phyloP scores from a whole-genome alignment of 2,797 vertebrate genomes.

The Aplochiton taeniatus region DNA sequence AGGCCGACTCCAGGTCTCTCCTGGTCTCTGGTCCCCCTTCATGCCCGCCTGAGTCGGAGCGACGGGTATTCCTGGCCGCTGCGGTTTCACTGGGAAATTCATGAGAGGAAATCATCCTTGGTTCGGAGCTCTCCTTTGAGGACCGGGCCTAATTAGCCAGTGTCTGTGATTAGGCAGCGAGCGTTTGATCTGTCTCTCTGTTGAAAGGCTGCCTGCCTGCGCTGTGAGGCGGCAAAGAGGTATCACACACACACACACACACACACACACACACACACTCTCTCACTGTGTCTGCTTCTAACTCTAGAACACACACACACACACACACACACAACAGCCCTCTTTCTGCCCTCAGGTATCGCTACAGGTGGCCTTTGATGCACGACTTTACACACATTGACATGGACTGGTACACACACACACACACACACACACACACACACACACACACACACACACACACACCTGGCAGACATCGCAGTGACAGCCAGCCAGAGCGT shows the following conservation, averaged over 20 bases:
- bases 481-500: too few species aligned
- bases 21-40: conserved; percentile 15
- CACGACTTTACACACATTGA: background rate
- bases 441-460: conserved; percentile 11
- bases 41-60: too few species aligned
- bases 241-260: conserved; percentile 24
- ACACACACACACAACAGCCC: conserved; percentile 27
- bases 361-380: conserved; percentile 57
- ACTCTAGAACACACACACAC: conserved; percentile 8
- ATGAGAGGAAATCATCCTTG: conserved; percentile 67
- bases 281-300: too few species aligned
- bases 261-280: conserved; percentile 32
- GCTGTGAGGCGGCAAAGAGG: conserved; percentile 54
- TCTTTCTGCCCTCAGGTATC: conserved; percentile 46
- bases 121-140: conserved; percentile 71
- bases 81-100: conserved; percentile 57
- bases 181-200: conserved; percentile 71
- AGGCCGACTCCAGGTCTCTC: conserved; percentile 38
- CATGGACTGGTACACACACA: conserved; percentile 30
- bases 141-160: conserved; percentile 70
- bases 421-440: conserved; percentile 14
- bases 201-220: conserved; percentile 56
- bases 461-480: conserved; percentile 12
- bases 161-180: conserved; percentile 74
- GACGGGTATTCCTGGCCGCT: conserved; percentile 43